Base-by-base conservation (phyloP, 2,797 vertebrate species). In the Myripristis jacobus region DNA sequence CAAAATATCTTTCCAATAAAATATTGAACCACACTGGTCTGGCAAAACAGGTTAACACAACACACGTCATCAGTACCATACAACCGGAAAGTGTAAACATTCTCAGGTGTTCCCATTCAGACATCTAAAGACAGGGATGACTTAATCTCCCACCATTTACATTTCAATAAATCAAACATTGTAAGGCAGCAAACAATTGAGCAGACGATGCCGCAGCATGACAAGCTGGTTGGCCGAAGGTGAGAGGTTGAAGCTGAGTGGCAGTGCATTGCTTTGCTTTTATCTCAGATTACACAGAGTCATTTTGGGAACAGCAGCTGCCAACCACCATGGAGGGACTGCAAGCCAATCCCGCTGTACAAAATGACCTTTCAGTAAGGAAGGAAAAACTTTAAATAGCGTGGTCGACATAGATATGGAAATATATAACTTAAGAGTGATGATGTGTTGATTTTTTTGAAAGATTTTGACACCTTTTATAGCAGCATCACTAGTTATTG, bases 261-360 rank as follows among this genome's bases (percentile, higher is more conserved):
- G 60, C 46, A 61, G 55, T 66, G 70, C 69, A 61, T 66, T 12
- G 7, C 69, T 66, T 61, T 68, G 60, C 36, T 78, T 80, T 84
- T 65, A 72, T 84, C 83, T 92, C 82, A 56, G 60, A 81, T 92
- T 92, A 90, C 88, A 25, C 43, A 44, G 24, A 79, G 82, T 85
- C 76, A 85, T 84, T 90, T 90, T 86, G 59, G 86, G 73, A 89
- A 78, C 77, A 82, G 62, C 91, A 90, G 92, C 90, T 90, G 87
- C 68, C 66, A 50, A 82, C 80, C 24, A 59, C 70, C 9, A 25
- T n/a, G 25, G n/a, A 58, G 51, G 65, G 57, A 13, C 54, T 58
- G 29, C 44, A 53, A 55, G 67, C 65, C 53, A 60, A 71, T 52
- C 66, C 73, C 69, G 61, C 54, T 54, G 48, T 31, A 56, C 51